These are phyloP conservation scores for Caerostris extrusa DNA, from an alignment of 1,140 invertebrate genomes.

Conservation along the genomic window DNA sequence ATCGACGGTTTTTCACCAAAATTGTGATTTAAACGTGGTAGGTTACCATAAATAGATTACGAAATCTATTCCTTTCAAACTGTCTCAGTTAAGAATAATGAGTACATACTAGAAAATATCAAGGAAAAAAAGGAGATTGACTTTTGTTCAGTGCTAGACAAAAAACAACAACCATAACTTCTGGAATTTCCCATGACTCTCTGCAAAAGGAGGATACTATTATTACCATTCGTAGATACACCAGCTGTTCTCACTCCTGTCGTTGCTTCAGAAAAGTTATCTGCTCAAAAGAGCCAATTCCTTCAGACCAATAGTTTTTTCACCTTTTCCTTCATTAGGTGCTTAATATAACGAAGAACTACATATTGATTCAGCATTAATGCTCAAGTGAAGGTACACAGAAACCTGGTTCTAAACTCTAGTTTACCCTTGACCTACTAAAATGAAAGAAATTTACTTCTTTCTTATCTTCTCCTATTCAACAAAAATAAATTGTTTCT, in stretches of 20 bases:
- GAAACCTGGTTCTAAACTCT: no score
- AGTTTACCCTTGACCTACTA: no score
- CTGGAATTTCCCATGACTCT: not conserved
- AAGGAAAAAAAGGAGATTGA: not conserved
- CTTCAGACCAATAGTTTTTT: constrained; percentile 1
- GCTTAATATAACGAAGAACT: not conserved
- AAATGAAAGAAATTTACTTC: no score
- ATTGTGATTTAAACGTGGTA: no score
- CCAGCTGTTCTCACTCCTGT: not conserved
- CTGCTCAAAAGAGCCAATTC: not conserved
- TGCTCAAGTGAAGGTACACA: not conserved
- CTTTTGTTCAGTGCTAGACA: not conserved
- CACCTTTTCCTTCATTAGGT: not conserved
- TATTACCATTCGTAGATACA: not conserved
- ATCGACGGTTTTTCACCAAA: no score
- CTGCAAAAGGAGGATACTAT: not conserved
- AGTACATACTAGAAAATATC: no score
- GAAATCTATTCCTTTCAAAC: no score
- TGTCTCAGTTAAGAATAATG: no score
- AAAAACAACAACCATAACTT: not conserved
- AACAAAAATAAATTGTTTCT: no score
- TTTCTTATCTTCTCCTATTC: no score
- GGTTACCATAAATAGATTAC: no score
- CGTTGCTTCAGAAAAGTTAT: not conserved
- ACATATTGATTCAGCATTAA: not conserved